phyloP scores from a whole-genome alignment of 53 echinoderm and acorn worm species.

The Patiria pectinifera region DNA sequence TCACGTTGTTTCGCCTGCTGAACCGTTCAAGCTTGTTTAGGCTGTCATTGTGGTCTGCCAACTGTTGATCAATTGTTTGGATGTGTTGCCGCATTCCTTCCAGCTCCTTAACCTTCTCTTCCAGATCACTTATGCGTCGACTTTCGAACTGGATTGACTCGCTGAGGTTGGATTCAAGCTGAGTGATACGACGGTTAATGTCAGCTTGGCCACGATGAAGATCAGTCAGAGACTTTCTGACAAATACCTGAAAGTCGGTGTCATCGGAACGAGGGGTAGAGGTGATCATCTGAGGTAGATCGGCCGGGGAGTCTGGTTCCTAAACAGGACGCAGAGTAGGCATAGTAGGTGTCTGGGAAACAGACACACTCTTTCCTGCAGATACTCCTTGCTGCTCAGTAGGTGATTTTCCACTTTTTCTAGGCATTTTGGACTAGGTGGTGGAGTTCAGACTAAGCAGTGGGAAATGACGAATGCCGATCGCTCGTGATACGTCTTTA shows the following conservation, averaged over 20 bases:
- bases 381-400: too few species aligned
- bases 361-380: too few species aligned
- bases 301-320: too few species aligned
- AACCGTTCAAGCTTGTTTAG: conserved; percentile 35
- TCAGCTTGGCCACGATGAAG: conserved; percentile 10
- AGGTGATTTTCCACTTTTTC: too few species aligned
- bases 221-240: conserved; percentile 4
- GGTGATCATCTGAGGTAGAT: too few species aligned
- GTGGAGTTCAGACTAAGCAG: too few species aligned
- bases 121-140: neutral
- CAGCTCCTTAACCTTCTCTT: neutral
- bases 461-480: too few species aligned
- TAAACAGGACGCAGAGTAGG: too few species aligned
- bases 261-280: too few species aligned
- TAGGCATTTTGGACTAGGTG: too few species aligned
- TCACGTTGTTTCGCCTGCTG: conserved; percentile 19
- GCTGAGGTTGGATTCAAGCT: neutral
- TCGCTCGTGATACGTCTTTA: too few species aligned
- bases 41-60: neutral
- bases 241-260: neutral
- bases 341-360: too few species aligned
- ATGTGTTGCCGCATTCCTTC: neutral
- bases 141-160: neutral
- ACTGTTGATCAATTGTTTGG: neutral
- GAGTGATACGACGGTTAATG: neutral